A percentile compares a stretch with the other conserved stretches of the same genome.
phyloP scores from a whole-genome alignment of 2,888 invertebrate species.

The Proisotoma minuta region DNA sequence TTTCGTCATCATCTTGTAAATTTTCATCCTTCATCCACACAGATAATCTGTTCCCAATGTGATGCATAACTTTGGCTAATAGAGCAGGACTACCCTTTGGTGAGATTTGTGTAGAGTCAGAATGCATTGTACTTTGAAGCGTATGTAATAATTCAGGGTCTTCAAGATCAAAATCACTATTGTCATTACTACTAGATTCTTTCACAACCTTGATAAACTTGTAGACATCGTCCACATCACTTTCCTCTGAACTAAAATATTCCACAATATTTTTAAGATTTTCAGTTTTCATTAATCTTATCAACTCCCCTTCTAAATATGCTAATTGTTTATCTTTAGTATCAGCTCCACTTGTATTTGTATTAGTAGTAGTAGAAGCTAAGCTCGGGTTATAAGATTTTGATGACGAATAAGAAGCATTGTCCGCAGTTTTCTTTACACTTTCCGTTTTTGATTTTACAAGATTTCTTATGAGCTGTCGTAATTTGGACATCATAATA shows the following conservation, averaged over 20 bases:
- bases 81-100: constrained; percentile 71
- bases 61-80: constrained; percentile 86
- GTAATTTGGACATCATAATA: constrained; percentile 91
- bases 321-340: constrained; percentile 78
- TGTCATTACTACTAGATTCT: constrained; percentile 28
- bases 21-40: constrained; percentile 80
- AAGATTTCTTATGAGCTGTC: constrained; percentile 86
- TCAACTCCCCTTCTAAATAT: constrained; percentile 84
- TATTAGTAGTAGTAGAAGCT: neutral
- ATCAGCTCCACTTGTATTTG: neutral
- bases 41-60: constrained; percentile 78
- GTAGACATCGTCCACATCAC: constrained; percentile 86
- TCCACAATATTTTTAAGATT: constrained; percentile 88
- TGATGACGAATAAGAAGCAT: neutral
- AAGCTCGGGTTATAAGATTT: neutral
- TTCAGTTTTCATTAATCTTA: constrained; percentile 85
- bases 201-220: constrained; percentile 82
- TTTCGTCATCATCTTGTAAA: constrained; percentile 37
- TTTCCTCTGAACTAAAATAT: constrained; percentile 88
- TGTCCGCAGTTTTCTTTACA: neutral
- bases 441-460: constrained; percentile 52
- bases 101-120: constrained; percentile 20
- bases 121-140: constrained; percentile 36
- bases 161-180: constrained; percentile 41
- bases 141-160: constrained; percentile 34